These are phyloP conservation scores for Drosophila demipolita DNA, from an alignment of 2,888 invertebrate genomes.

Conservation along the genomic window DNA sequence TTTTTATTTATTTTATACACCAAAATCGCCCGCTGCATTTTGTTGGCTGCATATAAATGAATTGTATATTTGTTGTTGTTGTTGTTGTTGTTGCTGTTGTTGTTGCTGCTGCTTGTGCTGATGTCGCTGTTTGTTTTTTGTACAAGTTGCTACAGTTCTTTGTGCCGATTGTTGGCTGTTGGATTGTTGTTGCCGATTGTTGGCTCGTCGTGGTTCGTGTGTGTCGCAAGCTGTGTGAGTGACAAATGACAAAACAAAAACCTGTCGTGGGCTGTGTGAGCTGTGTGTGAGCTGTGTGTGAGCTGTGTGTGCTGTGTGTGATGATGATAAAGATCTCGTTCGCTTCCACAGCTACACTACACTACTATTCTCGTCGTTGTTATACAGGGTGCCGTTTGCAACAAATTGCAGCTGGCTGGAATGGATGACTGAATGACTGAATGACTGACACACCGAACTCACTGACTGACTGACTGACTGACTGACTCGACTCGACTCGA, in stretches of 20 bases:
- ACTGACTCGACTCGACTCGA: constrained; percentile 3
- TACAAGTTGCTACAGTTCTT: constrained; percentile 78
- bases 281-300: neutral
- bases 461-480: constrained; percentile 20
- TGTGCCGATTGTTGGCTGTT: constrained; percentile 46
- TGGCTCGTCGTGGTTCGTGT: constrained; percentile 65
- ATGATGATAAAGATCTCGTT: constrained; percentile 75
- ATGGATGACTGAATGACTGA: constrained; percentile 23
- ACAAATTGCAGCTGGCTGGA: constrained; percentile 70
- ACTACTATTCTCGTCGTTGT: constrained; percentile 21
- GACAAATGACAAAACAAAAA: constrained; percentile 85
- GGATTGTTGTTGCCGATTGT: constrained; percentile 34
- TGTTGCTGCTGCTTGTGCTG: constrained; percentile 18
- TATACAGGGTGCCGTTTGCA: constrained; percentile 75
- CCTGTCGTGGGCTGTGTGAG: constrained; percentile 83
- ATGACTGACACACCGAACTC: constrained; percentile 8
- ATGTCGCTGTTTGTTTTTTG: constrained; percentile 23
- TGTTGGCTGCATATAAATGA: constrained; percentile 81
- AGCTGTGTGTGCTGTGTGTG: constrained; percentile 35
- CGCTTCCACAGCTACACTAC: constrained; percentile 18
- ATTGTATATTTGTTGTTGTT: constrained; percentile 50
- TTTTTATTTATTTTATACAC: constrained; percentile 75
- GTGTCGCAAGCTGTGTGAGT: constrained; percentile 83
- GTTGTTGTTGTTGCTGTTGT: constrained; percentile 21
- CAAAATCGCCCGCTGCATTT: constrained; percentile 76